Evolutionary conservation across 1,140 invertebrate species (phyloP), one percentile per base, ranked within the genome.

Genomic region (Drosophila eugracilis): DNA sequence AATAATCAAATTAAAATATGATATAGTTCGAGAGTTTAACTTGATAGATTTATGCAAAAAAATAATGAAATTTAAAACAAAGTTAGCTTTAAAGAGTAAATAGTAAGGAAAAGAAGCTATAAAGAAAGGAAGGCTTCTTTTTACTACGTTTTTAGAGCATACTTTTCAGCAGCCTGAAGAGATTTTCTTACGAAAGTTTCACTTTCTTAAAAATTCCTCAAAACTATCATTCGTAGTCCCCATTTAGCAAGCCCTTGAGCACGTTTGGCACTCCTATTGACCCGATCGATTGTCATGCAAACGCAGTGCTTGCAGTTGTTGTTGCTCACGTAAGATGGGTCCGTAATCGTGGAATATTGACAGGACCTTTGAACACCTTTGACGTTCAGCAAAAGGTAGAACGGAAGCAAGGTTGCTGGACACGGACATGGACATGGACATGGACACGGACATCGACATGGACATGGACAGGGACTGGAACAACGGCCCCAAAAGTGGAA

Each of bases 321-420:
- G 10, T 2, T 4, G 19, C 37, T 44, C 53, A 44, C 53, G 53
- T 55, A 55, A 54, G 36, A n/a, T 30, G 19, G 41, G 41, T 30
- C 34, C 19, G 12, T 36, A 57, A 52, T 52, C 47, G 57, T n/a
- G 19, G 30, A 22, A 41, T 52, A 52, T 60, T 41, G 47, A 60
- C 57, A 52, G 48, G 34, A 41, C 34, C 24, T 22, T 32, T 15
- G 36, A 45, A 34, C 41, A 55, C 47, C 24, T 39, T 30, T 1
- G 39, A 21, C 19, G 39, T n/a, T 9, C 24, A 21, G 24, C 12
- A 12, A 12, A 32, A 10, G 9, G 7, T 3, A 3, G 28, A 3
- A 30, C 9, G 28, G 28, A 32, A 32, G 4, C 9, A 32, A 30
- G 24, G 24, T 42, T n/a, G 17, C 6, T 19, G 37, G 49, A 37